Conservation (phyloP, 1,140 invertebrate genomes). For the Drosophila pachea region DNA sequence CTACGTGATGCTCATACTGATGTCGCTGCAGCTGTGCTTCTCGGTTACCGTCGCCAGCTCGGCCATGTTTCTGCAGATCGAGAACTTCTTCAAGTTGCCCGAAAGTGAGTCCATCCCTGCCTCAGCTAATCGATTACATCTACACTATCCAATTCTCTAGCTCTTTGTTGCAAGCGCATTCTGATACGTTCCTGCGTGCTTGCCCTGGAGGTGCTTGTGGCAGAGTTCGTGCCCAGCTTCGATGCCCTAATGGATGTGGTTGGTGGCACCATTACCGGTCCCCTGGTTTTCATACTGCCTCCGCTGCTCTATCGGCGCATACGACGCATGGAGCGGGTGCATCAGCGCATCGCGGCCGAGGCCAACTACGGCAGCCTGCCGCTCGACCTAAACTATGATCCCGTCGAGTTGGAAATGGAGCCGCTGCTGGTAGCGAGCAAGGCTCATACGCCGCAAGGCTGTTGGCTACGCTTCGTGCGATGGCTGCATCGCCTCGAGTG, state of each 20-base stretch:
- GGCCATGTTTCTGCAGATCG: conserved; percentile 87
- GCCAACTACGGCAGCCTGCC: conserved; percentile 72
- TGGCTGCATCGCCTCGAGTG: conserved; percentile 57
- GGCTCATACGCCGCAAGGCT: conserved; percentile 38
- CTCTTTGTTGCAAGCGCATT: conserved; percentile 88
- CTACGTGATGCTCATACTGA: conserved; percentile 83
- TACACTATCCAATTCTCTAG: conserved; percentile 79
- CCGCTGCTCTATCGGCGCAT: conserved; percentile 88
- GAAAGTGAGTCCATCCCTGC: conserved; percentile 80
- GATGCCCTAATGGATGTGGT: conserved; percentile 93
- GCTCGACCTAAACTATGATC: conserved; percentile 69
- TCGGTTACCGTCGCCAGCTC: conserved; percentile 87
- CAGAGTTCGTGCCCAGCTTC: conserved; percentile 90
- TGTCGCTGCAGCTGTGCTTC: conserved; percentile 87
- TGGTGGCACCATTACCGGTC: conserved; percentile 90
- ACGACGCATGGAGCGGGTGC: conserved; percentile 78
- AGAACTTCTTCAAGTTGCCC: conserved; percentile 82
- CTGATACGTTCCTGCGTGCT: conserved; percentile 86
- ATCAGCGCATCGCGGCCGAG: conserved; percentile 69
- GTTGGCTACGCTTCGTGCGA: conserved; percentile 53
- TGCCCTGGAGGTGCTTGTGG: conserved; percentile 86
- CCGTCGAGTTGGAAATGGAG: conserved; percentile 66
- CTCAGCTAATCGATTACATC: conserved; percentile 47
- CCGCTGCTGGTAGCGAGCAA: conserved; percentile 45
- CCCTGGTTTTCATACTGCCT: conserved; percentile 91